Base-by-base conservation (phyloP, 2,888 invertebrate species). In the Drosophila mimica region DNA sequence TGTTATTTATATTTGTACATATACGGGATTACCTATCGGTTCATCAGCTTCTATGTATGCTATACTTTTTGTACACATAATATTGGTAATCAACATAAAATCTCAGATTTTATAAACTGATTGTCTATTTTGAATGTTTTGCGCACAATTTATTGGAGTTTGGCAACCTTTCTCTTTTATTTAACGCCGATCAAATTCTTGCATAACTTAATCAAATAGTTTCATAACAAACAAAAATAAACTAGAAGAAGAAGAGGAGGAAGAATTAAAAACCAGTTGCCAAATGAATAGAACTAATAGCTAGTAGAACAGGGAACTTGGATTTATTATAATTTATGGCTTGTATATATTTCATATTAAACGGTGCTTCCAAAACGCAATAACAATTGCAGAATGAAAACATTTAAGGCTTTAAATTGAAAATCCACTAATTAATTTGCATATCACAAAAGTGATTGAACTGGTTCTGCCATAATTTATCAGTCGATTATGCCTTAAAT, bases 361-460 rank as follows among this genome's bases (percentile, higher is more conserved):
- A 65, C 72, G 74, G 60, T 70, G 68, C 72, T 69, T n/a, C 13
- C 4, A 38, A 56, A 83, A 70, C 69, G 65, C 70, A 75, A 64
- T 73, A 79, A 64, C 60, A 61, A 82, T 70, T 76, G 72, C 70
- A 72, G 59, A 57, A 67, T 51, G 73, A 75, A 85, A 85, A 77
- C 88, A 82, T 77, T 74, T 79, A 74, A 70, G 71, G 73, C 74
- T 79, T 84, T 72, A 69, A 54, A 48, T 43, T 74, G 65, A 83
- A 46, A 85, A 81, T 82, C 74, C 67, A 67, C 74, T 57, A 76
- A 75, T 80, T 74, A 71, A 86, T 85, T 86, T 63, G 75, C 79
- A 83, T 81, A 65, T 52, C n/a, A 38, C 6, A 38, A 28, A 36
- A 56, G 65, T 64, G 60, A 69, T 60, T 64, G n/a, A 74, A 88